Conservation (phyloP, 2,888 invertebrate species). For the Chalcosyrphus nemorum region DNA sequence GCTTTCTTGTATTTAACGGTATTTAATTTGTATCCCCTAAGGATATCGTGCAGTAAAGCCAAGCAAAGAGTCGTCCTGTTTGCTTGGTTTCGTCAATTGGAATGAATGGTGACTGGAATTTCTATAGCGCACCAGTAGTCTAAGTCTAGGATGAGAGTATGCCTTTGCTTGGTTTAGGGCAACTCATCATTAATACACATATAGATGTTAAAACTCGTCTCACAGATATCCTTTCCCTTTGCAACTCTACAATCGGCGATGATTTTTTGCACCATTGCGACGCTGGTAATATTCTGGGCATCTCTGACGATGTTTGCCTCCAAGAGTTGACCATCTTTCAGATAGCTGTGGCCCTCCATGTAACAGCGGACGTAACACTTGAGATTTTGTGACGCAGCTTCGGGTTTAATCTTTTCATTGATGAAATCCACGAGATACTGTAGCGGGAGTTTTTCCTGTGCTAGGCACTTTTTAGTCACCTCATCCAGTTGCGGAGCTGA, state of each 20-base stretch:
- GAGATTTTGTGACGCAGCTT: neutral
- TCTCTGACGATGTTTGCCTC: slow-evolving; percentile 28
- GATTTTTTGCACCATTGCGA: slow-evolving; percentile 1
- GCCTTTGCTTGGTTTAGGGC: neutral
- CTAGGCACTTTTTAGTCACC: slow-evolving; percentile 13
- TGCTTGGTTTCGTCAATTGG: slow-evolving; percentile 6
- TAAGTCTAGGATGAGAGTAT: neutral
- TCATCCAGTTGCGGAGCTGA: neutral
- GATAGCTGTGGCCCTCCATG: slow-evolving; percentile 6
- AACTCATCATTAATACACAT: slow-evolving; percentile 1
- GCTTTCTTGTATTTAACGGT: slow-evolving; percentile 61
- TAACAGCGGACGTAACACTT: slow-evolving; percentile 31
- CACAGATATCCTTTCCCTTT: slow-evolving; percentile 25
- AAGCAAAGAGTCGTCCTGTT: too few species aligned
- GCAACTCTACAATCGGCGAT: neutral
- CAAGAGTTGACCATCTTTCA: slow-evolving; percentile 6
- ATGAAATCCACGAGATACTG: neutral
- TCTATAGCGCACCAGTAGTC: neutral
- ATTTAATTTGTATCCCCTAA: slow-evolving; percentile 63
- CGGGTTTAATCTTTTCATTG: slow-evolving; percentile 1
- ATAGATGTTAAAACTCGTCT: slow-evolving; percentile 28
- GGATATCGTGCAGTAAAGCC: slow-evolving; percentile 53
- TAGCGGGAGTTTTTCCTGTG: neutral
- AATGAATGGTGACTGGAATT: slow-evolving; percentile 28
- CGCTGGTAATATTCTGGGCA: neutral